phyloP scores from a whole-genome alignment of 1,140 invertebrate genomes.

The Ruditapes philippinarum region DNA sequence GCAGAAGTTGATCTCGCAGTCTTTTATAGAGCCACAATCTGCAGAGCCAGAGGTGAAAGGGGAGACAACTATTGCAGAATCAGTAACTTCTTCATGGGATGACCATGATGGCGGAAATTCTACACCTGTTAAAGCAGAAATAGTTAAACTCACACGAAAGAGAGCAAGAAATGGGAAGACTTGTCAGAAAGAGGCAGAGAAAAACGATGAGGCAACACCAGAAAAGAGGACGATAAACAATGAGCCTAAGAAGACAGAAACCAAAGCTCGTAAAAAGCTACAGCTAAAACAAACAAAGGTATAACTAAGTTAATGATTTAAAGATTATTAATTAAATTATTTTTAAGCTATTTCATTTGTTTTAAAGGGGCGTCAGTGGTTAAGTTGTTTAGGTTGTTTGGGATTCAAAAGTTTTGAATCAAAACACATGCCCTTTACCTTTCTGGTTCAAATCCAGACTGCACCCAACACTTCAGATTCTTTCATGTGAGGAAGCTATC shows the following conservation, averaged over 20 bases:
- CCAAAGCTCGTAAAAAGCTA: slow-evolving; percentile 50
- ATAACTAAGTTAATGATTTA: slow-evolving; percentile 11
- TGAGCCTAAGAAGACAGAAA: slow-evolving; percentile 33
- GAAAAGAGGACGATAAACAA: slow-evolving; percentile 15
- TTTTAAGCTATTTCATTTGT: no score
- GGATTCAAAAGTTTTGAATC: no score
- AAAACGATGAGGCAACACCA: slow-evolving; percentile 52
- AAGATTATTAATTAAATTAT: no score
- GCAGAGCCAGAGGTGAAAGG: not conserved
- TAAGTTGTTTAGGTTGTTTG: no score
- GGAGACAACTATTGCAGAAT: slow-evolving; percentile 51
- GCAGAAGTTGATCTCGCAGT: slow-evolving; percentile 32
- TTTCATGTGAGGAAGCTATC: no score
- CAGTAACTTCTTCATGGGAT: slow-evolving; percentile 77
- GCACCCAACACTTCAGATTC: no score
- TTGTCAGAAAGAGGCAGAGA: slow-evolving; percentile 39
- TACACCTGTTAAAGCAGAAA: slow-evolving; percentile 32
- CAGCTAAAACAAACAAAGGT: slow-evolving; percentile 18
- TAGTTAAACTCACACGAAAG: slow-evolving; percentile 54
- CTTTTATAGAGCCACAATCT: not conserved
- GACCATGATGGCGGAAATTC: slow-evolving; percentile 73
- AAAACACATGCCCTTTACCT: no score
- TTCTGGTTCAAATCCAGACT: no score
- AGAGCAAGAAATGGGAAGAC: slow-evolving; percentile 58
- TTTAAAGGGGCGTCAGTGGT: no score